These are phyloP conservation scores for Noctua pronuba DNA, from an alignment of 2,888 invertebrate genomes.

Conservation along the genomic window DNA sequence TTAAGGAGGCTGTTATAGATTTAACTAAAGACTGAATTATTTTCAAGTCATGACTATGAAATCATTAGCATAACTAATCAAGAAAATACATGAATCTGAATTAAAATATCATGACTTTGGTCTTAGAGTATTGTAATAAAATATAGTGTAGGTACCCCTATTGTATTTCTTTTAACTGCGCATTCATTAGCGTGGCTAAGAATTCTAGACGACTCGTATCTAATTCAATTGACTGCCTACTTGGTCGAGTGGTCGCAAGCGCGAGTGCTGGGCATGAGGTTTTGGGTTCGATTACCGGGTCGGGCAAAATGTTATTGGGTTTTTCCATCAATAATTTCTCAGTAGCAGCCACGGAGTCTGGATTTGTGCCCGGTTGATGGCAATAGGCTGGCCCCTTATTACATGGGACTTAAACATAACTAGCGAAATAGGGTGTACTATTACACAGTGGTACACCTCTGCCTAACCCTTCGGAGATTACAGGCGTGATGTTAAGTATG, in stretches of 20 bases:
- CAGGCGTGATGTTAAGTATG: not conserved
- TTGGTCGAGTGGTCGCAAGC: too few relatives aligned
- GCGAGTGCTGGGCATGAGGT: too few relatives aligned
- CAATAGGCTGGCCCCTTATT: too few relatives aligned
- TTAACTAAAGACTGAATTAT: slow-evolving; percentile 54
- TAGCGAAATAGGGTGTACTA: too few relatives aligned
- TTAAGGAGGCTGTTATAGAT: slow-evolving; percentile 57
- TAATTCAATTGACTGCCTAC: not conserved
- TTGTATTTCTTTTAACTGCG: not conserved
- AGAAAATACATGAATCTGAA: slow-evolving; percentile 6
- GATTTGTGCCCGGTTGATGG: too few relatives aligned
- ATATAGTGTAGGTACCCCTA: not conserved
- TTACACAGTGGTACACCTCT: not conserved
- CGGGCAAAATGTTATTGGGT: too few relatives aligned
- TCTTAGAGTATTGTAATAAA: not conserved
- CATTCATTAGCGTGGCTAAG: not conserved
- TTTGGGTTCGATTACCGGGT: too few relatives aligned
- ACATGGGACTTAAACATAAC: too few relatives aligned
- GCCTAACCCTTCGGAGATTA: not conserved
- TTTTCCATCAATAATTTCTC: too few relatives aligned
- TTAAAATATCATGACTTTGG: not conserved
- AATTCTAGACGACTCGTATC: not conserved
- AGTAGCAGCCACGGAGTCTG: too few relatives aligned
- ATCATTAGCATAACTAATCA: too few relatives aligned
- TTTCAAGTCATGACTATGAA: not conserved